Evolutionary conservation across 2,113 vertebrate species (phyloP).

Genomic region (Ceyx margarethae): DNA sequence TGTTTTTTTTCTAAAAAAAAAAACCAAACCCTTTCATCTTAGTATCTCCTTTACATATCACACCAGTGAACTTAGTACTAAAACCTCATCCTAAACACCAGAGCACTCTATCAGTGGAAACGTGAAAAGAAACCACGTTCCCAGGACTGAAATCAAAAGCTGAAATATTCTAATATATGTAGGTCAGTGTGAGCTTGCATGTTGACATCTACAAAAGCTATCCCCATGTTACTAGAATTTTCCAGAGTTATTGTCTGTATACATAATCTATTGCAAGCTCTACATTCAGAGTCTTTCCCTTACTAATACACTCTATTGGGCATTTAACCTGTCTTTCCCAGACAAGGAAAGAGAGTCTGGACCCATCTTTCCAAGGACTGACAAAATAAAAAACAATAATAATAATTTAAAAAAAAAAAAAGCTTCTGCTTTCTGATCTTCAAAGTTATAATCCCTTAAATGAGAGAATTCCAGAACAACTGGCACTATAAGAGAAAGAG

Average conservation of each 20-base stretch:
- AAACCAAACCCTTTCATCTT: neutral
- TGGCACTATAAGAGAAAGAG: neutral
- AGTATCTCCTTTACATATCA: neutral
- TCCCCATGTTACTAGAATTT: neutral
- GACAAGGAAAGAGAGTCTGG: neutral
- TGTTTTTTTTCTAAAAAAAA: neutral
- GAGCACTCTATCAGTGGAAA: neutral
- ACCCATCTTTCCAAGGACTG: neutral
- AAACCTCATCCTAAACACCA: neutral
- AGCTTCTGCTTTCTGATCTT: neutral
- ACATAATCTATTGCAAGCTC: neutral
- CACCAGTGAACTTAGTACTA: neutral
- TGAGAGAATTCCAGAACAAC: neutral
- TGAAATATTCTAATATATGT: neutral
- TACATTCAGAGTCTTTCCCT: rapidly evolving
- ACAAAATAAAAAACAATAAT: neutral
- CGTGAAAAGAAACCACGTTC: neutral
- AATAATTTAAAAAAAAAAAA: neutral
- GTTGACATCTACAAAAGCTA: neutral
- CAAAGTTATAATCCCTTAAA: neutral
- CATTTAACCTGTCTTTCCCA: neutral
- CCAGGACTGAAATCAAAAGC: neutral
- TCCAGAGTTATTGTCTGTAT: neutral
- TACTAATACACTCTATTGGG: neutral
- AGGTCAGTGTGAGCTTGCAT: neutral